Conservation (phyloP, 2,113 vertebrate genomes). For the Passer montanus region DNA sequence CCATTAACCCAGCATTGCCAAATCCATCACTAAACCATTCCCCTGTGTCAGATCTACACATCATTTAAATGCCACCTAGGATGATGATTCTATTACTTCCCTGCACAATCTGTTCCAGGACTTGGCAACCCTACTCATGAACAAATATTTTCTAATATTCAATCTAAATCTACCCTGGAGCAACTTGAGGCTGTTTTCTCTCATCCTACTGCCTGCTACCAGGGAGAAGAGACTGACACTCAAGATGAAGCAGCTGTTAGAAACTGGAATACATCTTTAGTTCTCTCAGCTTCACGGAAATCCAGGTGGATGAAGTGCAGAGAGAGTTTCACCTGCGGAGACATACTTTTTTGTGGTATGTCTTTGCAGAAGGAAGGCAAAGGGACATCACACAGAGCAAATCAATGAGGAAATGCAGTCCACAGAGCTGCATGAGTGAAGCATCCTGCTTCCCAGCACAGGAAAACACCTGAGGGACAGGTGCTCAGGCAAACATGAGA, state of each 20-base stretch:
- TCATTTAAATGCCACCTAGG: background rate
- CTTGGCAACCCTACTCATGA: background rate
- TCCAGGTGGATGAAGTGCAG: background rate
- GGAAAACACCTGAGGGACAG: background rate
- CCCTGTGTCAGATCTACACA: accelerated
- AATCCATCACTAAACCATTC: background rate
- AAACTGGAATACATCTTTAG: background rate
- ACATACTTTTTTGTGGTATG: background rate
- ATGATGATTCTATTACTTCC: background rate
- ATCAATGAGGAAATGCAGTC: accelerated
- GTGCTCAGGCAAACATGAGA: background rate
- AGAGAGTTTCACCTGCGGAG: background rate
- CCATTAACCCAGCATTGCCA: accelerated
- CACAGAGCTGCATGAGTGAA: background rate
- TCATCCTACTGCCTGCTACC: accelerated
- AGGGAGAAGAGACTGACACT: background rate
- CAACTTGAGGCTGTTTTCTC: background rate
- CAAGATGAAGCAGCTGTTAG: background rate
- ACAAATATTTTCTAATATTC: background rate
- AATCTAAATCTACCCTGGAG: background rate
- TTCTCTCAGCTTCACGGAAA: background rate
- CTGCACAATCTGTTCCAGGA: background rate
- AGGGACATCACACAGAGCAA: background rate
- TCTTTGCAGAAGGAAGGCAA: background rate
- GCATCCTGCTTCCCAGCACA: no score